Percentiles rank a stretch among this genome's conserved stretches.
Evolutionary conservation across 30 jellyfish, hydroid and myxozoan species (phyloP).

Genomic region (Rhopilema esculentum): DNA sequence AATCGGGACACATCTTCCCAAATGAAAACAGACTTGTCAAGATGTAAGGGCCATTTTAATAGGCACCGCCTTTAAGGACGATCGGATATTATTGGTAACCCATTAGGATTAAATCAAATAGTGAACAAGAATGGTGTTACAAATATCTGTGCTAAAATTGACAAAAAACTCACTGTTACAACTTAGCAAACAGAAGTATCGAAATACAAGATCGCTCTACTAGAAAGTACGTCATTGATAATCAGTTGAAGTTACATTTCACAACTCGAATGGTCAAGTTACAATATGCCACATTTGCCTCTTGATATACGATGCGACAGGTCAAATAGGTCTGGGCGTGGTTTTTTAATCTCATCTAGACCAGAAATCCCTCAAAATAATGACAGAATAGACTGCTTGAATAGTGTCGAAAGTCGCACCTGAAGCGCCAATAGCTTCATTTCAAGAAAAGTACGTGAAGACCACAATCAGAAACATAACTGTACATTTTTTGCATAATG

Average conservation of each 20-base stretch:
- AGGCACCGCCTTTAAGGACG: not conserved
- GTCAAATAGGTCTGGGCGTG: constrained; percentile 34
- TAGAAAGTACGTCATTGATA: not conserved
- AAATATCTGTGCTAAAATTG: not conserved
- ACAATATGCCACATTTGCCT: not conserved
- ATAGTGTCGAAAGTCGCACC: constrained; percentile 27
- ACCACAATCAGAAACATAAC: not conserved
- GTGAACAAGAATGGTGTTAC: not conserved
- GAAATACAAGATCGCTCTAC: not conserved
- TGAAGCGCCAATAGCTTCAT: constrained; percentile 4
- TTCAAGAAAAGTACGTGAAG: not conserved
- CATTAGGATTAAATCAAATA: not conserved
- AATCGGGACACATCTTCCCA: no score
- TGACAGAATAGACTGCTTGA: constrained; percentile 37
- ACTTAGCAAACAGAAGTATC: not conserved
- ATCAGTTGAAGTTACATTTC: not conserved
- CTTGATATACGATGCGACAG: no score
- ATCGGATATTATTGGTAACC: not conserved
- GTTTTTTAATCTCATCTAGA: constrained; percentile 5
- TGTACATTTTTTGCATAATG: not conserved
- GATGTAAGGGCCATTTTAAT: not conserved
- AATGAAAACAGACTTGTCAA: not conserved
- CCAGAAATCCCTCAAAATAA: not conserved
- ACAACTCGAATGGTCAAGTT: not conserved
- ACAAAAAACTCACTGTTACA: not conserved